A percentile compares a stretch with the other conserved stretches of the same genome.
Conservation (phyloP, 2,888 invertebrate genomes). For the Phorcus lineatus region DNA sequence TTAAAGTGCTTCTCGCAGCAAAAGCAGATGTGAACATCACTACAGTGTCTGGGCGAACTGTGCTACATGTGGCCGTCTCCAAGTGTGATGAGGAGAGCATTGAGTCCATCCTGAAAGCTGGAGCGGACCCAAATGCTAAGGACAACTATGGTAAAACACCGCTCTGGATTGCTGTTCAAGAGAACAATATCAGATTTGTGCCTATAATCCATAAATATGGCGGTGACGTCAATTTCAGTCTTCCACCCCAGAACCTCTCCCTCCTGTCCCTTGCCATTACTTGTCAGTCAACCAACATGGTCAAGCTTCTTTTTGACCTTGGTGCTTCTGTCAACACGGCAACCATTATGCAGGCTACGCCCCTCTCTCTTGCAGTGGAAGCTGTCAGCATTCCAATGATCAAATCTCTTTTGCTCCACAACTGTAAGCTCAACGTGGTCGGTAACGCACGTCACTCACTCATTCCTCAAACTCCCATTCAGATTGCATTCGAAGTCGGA, state of each 20-base stretch:
- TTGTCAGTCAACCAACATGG: conserved; percentile 51
- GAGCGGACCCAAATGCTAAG: conserved; percentile 57
- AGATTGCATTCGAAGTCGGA: conserved; percentile 55
- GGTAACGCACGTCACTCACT: conserved; percentile 47
- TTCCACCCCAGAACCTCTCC: conserved; percentile 45
- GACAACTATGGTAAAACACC: conserved; percentile 64
- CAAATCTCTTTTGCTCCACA: conserved; percentile 60
- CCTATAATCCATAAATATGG: conserved; percentile 54
- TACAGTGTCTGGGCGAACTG: conserved; percentile 55
- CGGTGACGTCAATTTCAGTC: conserved; percentile 53
- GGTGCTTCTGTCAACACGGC: conserved; percentile 49
- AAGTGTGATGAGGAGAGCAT: conserved; percentile 62
- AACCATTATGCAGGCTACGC: conserved; percentile 49
- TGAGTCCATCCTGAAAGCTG: conserved; percentile 55
- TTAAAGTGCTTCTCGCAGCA: conserved; percentile 57
- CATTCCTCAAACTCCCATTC: conserved; percentile 61
- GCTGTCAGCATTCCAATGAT: conserved; percentile 51
- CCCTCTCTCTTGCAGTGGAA: conserved; percentile 57
- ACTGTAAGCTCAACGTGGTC: conserved; percentile 55
- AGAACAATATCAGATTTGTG: conserved; percentile 61
- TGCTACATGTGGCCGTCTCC: conserved; percentile 64
- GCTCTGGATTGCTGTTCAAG: conserved; percentile 65
- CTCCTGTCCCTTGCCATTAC: conserved; percentile 53
- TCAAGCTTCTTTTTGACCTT: conserved; percentile 48
- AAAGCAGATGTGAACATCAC: conserved; percentile 60